Base-by-base conservation (phyloP, 2,888 invertebrate species). In the Sarcophaga caerulescens region DNA sequence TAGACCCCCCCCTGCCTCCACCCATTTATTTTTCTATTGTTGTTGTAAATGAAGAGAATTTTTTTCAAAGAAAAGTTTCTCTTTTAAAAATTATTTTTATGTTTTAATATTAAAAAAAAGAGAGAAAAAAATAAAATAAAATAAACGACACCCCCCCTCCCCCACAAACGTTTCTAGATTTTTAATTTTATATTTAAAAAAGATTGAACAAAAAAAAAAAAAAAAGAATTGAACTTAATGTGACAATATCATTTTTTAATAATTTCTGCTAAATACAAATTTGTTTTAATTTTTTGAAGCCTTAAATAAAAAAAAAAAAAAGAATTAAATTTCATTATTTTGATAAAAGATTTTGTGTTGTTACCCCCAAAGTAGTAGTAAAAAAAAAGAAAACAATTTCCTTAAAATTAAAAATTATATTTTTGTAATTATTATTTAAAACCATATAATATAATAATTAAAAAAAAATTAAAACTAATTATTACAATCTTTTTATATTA, bases 341-440 rank as follows among this genome's bases (percentile, higher is more conserved):
- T 77, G 35, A 62, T 66, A 47, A 74, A 12, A 66, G n/a, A 60
- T 35, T 66, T 76, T 78, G 25, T 74, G 68, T 68, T 73, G 66
- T 25, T 57, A 6, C 17, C n/a, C 25, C 66, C 35, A 52, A 44
- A 19, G 69, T 65, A 44, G 21, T 45, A 10, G 63, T 44, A n/a
- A 57, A 45, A 59, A 59, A 47, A 76, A 19, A 4, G 25, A 35
- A 47, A 65, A 60, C 47, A 80, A 45, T n/a, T 68, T 60, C 35
- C 47, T 47, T 14, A 66, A 66, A 35, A 35, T n/a, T n/a, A 35
- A 73, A 70, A 74, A 23, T 44, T 65, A 25, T 71, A 57, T 19
- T 63, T 25, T 21, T n/a, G n/a, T 23, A 60, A 60, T 45, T 25
- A 19, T 8, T 19, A 12, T 66, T 66, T 66, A 35, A 35, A 8